Evolutionary conservation across 53 echinoderm and acorn worm species (phyloP).

Genomic region (Crossaster papposus): DNA sequence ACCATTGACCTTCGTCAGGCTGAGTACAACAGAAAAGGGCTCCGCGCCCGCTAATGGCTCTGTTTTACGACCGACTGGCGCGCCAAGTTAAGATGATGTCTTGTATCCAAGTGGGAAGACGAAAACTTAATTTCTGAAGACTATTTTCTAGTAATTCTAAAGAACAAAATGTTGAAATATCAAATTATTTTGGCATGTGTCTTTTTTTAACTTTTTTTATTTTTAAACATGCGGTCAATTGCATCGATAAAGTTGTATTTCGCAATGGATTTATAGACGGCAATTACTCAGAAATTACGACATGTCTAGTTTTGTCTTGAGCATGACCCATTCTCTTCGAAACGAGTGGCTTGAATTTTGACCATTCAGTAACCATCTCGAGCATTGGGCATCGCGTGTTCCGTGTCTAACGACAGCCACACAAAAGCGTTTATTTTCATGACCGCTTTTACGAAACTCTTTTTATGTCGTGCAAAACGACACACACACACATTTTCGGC

Average conservation of each 20-base stretch:
- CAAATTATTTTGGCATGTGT: too few relatives aligned
- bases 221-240: too few relatives aligned
- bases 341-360: too few relatives aligned
- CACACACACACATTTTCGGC: neutral
- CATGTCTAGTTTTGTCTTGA: too few relatives aligned
- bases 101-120: neutral
- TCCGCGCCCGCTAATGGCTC: constrained; percentile 25
- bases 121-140: neutral
- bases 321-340: neutral
- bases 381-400: neutral
- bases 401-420: neutral
- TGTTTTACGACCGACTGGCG: constrained; percentile 47
- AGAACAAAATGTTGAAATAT: neutral
- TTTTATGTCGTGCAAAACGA: constrained; percentile 15
- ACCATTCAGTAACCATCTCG: neutral
- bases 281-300: too few relatives aligned
- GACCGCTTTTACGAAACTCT: constrained; percentile 12
- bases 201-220: too few relatives aligned
- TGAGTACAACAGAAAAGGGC: neutral
- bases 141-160: neutral
- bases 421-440: constrained; percentile 43
- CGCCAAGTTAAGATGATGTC: neutral
- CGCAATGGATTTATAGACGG: too few relatives aligned
- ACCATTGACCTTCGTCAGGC: constrained; percentile 26
- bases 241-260: too few relatives aligned